These are phyloP conservation scores for Rotaria macrura DNA, from an alignment of 2,888 invertebrate species.

Conservation along the genomic window DNA sequence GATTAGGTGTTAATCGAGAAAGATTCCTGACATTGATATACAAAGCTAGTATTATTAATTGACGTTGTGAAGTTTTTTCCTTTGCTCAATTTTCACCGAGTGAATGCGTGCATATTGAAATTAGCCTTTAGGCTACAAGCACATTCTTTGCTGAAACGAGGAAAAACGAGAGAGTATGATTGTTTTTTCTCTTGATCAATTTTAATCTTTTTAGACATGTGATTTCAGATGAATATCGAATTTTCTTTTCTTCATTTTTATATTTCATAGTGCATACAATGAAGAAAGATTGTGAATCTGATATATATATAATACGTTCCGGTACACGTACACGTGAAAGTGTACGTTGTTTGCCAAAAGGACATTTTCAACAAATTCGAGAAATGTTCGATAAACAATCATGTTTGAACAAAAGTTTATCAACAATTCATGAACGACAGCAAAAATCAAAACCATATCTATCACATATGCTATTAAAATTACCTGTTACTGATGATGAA, in stretches of 20 bases:
- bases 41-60: neutral
- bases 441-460: neutral
- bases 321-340: constrained; percentile 22
- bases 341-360: constrained; percentile 31
- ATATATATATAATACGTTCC: neutral
- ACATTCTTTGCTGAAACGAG: too few species aligned
- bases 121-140: neutral
- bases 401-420: neutral
- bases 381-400: constrained; percentile 30
- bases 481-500: constrained; percentile 7
- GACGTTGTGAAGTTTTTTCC: neutral
- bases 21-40: neutral
- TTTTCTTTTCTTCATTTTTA: too few species aligned
- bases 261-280: neutral
- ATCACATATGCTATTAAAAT: neutral
- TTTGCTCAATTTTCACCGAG: neutral
- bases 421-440: neutral
- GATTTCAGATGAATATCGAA: neutral
- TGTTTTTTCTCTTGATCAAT: neutral
- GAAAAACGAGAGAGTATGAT: too few species aligned
- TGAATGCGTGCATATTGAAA: neutral
- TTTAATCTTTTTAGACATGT: neutral
- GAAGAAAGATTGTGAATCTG: neutral
- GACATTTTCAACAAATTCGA: constrained; percentile 29
- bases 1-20: neutral